These are phyloP conservation scores for Pararge aegeria DNA, from an alignment of 1,140 invertebrate genomes.

Conservation along the genomic window DNA sequence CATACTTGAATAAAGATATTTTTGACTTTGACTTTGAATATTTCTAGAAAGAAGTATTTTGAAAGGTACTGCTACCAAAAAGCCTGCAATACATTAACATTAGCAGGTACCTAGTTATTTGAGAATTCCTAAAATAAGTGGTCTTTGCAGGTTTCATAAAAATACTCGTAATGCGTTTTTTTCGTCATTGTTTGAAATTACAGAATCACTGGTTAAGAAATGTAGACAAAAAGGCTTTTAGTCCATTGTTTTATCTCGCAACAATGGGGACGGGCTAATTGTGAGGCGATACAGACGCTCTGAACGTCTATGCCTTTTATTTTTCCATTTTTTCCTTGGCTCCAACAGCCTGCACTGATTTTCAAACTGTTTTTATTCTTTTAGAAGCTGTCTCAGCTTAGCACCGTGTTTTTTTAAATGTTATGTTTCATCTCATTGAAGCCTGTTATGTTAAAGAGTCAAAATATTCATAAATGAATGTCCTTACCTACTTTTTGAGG, in stretches of 20 bases:
- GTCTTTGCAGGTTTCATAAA: background rate
- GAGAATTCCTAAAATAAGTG: constrained; percentile 2
- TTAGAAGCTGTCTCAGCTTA: background rate
- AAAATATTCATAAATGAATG: too few relatives aligned
- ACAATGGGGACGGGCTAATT: constrained; percentile 28
- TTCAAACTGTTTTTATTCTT: constrained; percentile 1
- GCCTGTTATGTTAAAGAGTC: too few relatives aligned
- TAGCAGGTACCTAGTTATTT: too few relatives aligned
- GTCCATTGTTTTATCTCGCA: constrained; percentile 28
- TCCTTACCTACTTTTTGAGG: too few relatives aligned
- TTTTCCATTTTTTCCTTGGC: background rate
- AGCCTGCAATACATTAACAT: too few relatives aligned
- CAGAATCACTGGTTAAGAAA: constrained; percentile 26
- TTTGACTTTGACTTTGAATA: too few relatives aligned
- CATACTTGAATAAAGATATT: too few relatives aligned
- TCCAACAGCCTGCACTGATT: constrained; percentile 7
- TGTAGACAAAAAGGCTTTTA: constrained; percentile 32
- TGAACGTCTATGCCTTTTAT: constrained; percentile 6
- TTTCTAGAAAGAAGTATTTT: too few relatives aligned
- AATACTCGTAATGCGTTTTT: background rate
- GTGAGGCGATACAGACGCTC: constrained; percentile 23
- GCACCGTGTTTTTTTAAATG: background rate
- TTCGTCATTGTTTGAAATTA: constrained; percentile 26
- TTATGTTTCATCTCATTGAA: background rate
- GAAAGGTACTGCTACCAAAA: too few relatives aligned